Conservation (phyloP, 2,113 vertebrate species). For the human (Homo sapiens) region DNA sequence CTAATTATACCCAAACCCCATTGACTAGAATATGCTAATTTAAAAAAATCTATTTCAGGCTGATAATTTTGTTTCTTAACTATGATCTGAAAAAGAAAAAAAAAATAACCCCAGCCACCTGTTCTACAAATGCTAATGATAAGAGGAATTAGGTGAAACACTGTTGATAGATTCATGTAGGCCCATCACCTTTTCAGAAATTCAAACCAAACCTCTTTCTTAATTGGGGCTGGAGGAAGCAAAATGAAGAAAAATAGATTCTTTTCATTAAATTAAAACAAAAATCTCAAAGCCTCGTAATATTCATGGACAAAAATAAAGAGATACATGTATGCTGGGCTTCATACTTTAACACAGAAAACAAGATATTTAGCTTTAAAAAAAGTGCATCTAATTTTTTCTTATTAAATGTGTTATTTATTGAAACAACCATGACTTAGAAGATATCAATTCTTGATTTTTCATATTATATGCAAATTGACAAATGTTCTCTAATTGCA, state of each 20-base stretch:
- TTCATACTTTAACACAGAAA: slow-evolving; percentile 20
- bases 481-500: neutral
- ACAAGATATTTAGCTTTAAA: neutral
- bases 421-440: neutral
- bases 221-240: neutral
- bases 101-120: neutral
- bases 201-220: neutral
- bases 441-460: neutral
- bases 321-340: neutral
- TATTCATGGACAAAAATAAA: neutral
- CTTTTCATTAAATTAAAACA: slow-evolving; percentile 31
- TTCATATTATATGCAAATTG: neutral
- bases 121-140: neutral
- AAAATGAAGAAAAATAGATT: neutral
- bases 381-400: neutral
- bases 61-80: neutral
- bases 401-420: neutral
- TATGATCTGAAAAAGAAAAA: neutral
- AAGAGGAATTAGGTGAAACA: neutral
- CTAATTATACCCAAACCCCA: neutral
- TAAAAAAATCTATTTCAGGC: neutral
- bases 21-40: neutral
- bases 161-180: neutral
- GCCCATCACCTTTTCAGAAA: neutral
- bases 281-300: neutral